Evolutionary conservation across 2,797 vertebrate species (phyloP).

Genomic region (Pantherophis vulpinus): DNA sequence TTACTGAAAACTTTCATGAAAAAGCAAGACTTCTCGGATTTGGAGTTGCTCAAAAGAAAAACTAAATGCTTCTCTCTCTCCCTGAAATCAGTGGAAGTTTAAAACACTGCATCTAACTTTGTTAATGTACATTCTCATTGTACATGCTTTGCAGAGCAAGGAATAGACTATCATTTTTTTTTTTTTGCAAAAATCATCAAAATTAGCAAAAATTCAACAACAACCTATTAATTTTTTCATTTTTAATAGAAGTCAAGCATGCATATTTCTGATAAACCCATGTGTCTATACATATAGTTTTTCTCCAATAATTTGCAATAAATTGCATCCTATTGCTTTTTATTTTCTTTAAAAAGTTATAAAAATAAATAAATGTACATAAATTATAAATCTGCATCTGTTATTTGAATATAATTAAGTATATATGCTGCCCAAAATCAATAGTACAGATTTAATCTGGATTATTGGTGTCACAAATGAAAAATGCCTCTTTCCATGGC

Average conservation of each 20-base stretch:
- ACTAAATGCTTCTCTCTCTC: background rate
- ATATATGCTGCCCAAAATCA: too few species aligned
- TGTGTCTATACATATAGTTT: background rate
- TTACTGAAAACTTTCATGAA: background rate
- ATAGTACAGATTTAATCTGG: background rate
- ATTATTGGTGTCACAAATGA: background rate
- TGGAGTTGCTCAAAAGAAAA: background rate
- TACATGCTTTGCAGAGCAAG: background rate
- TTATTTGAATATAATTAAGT: too few species aligned
- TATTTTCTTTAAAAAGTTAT: too few species aligned
- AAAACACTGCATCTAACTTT: background rate
- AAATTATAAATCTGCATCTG: too few species aligned
- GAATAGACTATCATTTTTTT: background rate
- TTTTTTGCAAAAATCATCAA: too few species aligned
- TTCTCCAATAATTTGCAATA: background rate
- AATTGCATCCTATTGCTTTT: too few species aligned
- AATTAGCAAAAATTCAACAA: too few species aligned
- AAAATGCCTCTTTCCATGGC: background rate
- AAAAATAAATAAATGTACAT: too few species aligned
- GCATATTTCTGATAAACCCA: background rate
- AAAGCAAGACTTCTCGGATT: background rate
- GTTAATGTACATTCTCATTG: background rate
- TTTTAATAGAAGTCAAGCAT: background rate
- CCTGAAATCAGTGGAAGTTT: too few species aligned
- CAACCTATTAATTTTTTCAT: background rate